Evolutionary conservation across 2,113 vertebrate genomes (phyloP).

Genomic region (Phrynocephalus versicolor): DNA sequence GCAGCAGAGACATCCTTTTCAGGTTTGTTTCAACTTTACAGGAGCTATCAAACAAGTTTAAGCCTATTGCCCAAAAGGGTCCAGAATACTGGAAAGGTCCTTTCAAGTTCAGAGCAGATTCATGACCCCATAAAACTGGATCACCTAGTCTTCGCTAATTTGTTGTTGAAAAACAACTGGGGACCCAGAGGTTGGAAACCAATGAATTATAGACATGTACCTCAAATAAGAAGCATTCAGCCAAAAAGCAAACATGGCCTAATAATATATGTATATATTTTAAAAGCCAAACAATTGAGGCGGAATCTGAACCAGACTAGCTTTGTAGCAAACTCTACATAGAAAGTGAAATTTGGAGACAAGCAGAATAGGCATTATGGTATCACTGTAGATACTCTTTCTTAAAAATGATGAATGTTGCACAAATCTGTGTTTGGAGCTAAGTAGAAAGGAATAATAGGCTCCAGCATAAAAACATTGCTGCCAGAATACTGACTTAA

Average conservation of each 20-base stretch:
- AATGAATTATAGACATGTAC: background rate
- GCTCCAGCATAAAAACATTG: constrained; percentile 32
- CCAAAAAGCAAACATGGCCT: background rate
- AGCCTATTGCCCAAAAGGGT: no score
- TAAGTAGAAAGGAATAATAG: constrained; percentile 20
- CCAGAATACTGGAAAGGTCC: no score
- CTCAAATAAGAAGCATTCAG: background rate
- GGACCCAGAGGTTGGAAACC: background rate
- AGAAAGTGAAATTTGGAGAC: background rate
- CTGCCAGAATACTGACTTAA: constrained; percentile 38
- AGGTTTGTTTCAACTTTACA: no score
- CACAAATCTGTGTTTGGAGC: background rate
- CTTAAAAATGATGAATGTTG: constrained; percentile 16
- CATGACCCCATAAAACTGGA: no score
- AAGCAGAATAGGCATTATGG: background rate
- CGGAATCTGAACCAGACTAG: background rate
- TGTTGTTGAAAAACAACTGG: no score
- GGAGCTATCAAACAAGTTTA: no score
- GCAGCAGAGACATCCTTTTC: no score
- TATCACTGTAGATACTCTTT: background rate
- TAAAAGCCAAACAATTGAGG: background rate
- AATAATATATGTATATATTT: background rate
- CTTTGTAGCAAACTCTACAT: background rate
- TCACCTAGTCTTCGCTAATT: no score
- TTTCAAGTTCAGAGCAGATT: no score